phyloP scores from a whole-genome alignment of 2,113 vertebrate genomes.

The Oryzias javanicus region DNA sequence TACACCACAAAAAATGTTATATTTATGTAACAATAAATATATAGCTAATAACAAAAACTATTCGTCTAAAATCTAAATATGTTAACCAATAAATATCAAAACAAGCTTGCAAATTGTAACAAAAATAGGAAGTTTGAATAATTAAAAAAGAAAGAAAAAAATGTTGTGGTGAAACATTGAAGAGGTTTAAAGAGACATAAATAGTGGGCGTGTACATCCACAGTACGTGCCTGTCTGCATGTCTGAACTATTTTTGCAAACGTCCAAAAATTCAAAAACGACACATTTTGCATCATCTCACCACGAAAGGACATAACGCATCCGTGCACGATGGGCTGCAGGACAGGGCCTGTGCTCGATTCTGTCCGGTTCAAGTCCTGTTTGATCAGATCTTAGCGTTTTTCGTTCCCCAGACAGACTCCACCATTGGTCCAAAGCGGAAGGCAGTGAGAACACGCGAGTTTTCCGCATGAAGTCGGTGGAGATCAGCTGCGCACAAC shows the following conservation, averaged over 20 bases:
- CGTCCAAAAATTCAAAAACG: not conserved
- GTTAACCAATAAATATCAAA: not conserved
- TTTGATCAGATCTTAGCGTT: constrained; percentile 18
- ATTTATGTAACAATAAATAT: too few species aligned
- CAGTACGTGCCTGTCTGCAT: constrained; percentile 43
- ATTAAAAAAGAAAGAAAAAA: not conserved
- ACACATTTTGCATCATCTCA: constrained; percentile 28
- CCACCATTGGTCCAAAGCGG: not conserved
- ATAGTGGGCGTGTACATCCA: constrained; percentile 44
- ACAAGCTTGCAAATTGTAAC: not conserved
- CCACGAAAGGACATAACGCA: constrained; percentile 14
- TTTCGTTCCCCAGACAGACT: constrained; percentile 8
- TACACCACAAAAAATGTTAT: too few species aligned
- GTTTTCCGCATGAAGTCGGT: not conserved
- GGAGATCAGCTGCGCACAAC: constrained; percentile 32
- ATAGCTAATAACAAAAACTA: too few species aligned
- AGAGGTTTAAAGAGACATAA: not conserved
- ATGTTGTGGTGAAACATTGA: not conserved
- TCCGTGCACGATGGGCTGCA: constrained; percentile 12
- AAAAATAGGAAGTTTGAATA: not conserved
- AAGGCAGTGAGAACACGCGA: fast-evolving
- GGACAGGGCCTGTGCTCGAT: constrained; percentile 13
- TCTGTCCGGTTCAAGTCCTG: constrained; percentile 34
- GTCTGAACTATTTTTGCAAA: not conserved
- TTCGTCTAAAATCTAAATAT: not conserved